Evolutionary conservation across 1,140 invertebrate genomes (phyloP).

Genomic region (Drosophila tropicalis): DNA sequence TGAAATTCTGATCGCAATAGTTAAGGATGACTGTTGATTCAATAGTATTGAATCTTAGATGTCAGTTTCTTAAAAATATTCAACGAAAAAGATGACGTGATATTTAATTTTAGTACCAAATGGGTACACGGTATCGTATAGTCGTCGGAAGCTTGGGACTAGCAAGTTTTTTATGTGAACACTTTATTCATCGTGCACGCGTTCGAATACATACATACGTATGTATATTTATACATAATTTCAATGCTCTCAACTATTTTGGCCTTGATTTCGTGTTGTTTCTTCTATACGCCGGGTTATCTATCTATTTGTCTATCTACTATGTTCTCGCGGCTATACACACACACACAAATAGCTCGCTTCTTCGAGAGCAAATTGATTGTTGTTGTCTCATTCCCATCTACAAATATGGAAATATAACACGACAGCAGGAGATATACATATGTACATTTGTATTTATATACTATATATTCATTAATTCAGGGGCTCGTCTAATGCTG

Average conservation of each 20-base stretch:
- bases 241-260: conserved; percentile 68
- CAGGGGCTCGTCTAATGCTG: conserved; percentile 65
- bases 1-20: background rate
- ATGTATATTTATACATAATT: conserved; percentile 12
- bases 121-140: too few relatives aligned
- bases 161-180: background rate
- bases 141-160: too few relatives aligned
- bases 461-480: conserved; percentile 22
- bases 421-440: background rate
- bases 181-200: background rate
- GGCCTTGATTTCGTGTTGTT: conserved; percentile 62
- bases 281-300: conserved; percentile 39
- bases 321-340: conserved; percentile 15
- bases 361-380: conserved; percentile 28
- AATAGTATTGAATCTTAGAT: too few relatives aligned
- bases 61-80: too few relatives aligned
- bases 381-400: conserved; percentile 3
- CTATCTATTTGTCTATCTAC: conserved; percentile 49
- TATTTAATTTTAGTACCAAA: too few relatives aligned
- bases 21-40: too few relatives aligned
- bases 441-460: conserved; percentile 14
- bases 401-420: conserved; percentile 21
- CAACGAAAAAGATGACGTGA: too few relatives aligned
- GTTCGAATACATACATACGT: too few relatives aligned
- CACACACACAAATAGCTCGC: conserved; percentile 31